Evolutionary conservation across 1,140 invertebrate genomes (phyloP).

Genomic region (Solenopsis fugax): DNA sequence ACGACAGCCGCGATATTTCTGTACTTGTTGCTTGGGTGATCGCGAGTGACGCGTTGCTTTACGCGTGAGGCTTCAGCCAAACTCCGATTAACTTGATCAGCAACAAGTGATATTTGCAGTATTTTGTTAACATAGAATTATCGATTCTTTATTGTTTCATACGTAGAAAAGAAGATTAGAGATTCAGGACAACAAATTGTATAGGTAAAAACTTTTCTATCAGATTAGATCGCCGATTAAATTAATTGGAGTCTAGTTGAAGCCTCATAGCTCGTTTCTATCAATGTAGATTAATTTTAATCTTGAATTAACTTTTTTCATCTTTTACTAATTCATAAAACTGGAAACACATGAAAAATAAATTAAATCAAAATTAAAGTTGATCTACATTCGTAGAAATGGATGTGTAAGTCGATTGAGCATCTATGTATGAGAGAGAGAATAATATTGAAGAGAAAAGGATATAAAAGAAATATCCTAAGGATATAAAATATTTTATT

Average conservation of each 20-base stretch:
- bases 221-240: background rate
- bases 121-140: conserved; percentile 8
- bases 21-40: conserved; percentile 37
- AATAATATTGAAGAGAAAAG: background rate
- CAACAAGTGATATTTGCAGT: background rate
- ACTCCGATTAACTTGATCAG: background rate
- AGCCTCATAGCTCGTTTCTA: background rate
- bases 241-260: background rate
- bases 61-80: background rate
- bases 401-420: background rate
- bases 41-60: background rate
- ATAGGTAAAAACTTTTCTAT: background rate
- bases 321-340: background rate
- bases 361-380: background rate
- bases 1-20: conserved; percentile 6
- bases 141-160: background rate
- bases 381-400: background rate
- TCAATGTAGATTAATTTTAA: background rate
- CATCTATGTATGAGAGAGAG: background rate
- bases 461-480: background rate
- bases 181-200: background rate
- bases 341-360: background rate
- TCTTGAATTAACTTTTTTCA: background rate
- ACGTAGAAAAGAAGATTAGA: background rate
- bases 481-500: conserved; percentile 39